phyloP scores from a whole-genome alignment of 1,140 invertebrate genomes.

The Mamestra configurata region DNA sequence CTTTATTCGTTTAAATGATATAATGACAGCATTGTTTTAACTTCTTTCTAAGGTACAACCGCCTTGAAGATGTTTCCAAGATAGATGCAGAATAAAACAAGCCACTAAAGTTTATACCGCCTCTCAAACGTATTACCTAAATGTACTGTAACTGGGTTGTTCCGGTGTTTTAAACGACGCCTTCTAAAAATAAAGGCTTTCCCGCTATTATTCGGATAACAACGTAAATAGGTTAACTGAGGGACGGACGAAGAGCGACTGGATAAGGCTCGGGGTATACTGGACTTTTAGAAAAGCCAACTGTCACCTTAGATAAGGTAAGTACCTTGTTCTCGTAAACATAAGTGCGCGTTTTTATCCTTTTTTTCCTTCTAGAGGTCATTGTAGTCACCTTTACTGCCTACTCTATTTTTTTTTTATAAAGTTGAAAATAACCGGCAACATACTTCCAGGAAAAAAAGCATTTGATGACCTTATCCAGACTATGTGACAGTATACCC shows the following conservation, averaged over 20 bases:
- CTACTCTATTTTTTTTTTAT: too few species aligned
- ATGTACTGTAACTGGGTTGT: constrained; percentile 28
- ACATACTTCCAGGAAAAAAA: too few species aligned
- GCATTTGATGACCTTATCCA: too few species aligned
- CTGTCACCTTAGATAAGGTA: background rate
- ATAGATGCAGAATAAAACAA: background rate
- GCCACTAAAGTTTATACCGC: background rate
- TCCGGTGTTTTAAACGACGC: constrained; percentile 18
- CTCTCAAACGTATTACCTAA: constrained; percentile 12
- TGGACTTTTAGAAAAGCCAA: background rate
- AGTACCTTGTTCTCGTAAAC: too few species aligned
- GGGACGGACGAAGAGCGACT: constrained; percentile 6
- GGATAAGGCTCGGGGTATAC: constrained; percentile 17
- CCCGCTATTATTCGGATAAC: constrained; percentile 41
- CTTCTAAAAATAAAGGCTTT: constrained; percentile 48
- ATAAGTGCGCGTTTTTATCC: too few species aligned
- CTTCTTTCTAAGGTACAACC: too few species aligned
- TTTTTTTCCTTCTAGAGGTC: too few species aligned
- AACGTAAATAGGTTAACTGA: constrained; percentile 50
- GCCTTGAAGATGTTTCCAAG: background rate
- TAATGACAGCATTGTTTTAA: too few species aligned
- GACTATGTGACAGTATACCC: too few species aligned
- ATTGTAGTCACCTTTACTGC: too few species aligned
- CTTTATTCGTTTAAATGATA: too few species aligned
- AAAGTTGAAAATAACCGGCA: too few species aligned